A percentile compares a stretch with the other conserved stretches of the same genome.
These are phyloP conservation scores for Montifringilla adamsi DNA, from an alignment of 2,113 vertebrate genomes.

Conservation along the genomic window DNA sequence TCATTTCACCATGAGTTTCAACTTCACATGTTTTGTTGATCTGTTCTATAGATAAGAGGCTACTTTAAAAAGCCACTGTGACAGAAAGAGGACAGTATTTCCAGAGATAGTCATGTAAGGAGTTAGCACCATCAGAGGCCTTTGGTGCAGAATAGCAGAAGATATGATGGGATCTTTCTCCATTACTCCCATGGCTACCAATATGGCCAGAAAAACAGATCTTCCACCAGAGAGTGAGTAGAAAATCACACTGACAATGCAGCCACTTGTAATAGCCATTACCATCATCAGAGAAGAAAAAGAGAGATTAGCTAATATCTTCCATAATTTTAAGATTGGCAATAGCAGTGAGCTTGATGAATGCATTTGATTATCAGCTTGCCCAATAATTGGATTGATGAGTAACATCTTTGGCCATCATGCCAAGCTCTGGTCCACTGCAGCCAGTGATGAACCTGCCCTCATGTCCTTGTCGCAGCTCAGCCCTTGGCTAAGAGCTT, in stretches of 20 bases:
- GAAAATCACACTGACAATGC: not conserved
- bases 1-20: not conserved
- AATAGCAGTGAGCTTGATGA: not conserved
- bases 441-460: not conserved
- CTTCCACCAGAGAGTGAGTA: not conserved
- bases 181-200: not conserved
- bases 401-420: accelerated
- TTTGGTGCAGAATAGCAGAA: not conserved
- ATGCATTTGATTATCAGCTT: not conserved
- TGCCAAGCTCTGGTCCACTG: not conserved
- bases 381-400: not conserved
- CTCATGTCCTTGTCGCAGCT: not conserved
- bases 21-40: not conserved
- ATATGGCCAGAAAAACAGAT: not conserved
- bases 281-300: not conserved
- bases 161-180: not conserved
- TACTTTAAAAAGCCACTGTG: not conserved
- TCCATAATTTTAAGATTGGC: not conserved
- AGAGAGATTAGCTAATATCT: not conserved
- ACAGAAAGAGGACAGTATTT: not conserved
- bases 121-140: not conserved
- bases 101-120: not conserved
- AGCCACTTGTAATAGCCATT: not conserved
- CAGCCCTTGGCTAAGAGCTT: accelerated
- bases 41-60: not conserved